Evolutionary conservation across 2,888 invertebrate species (phyloP).

Genomic region (Leptodirus hochenwartii): DNA sequence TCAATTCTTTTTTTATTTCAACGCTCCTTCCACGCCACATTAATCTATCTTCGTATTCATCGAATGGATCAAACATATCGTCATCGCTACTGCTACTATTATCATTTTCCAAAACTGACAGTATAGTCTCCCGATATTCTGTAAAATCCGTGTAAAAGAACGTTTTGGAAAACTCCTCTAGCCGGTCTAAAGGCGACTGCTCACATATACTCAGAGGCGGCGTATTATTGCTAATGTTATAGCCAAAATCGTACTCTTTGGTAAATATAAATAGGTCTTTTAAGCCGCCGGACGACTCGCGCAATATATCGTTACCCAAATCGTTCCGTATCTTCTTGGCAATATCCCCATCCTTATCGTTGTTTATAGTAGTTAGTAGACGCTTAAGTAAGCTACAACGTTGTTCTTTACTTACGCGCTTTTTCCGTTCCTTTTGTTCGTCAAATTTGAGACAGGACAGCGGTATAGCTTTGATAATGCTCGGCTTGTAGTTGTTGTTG

Average conservation of each 20-base stretch:
- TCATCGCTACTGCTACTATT: slow-evolving; percentile 16
- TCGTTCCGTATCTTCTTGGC: not conserved
- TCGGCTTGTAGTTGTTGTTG: too few relatives aligned
- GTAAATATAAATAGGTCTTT: slow-evolving; percentile 23
- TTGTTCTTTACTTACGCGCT: slow-evolving; percentile 24
- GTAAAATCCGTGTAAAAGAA: slow-evolving; percentile 24
- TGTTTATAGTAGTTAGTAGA: slow-evolving; percentile 17
- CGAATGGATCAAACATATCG: slow-evolving; percentile 15
- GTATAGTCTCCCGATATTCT: slow-evolving; percentile 22
- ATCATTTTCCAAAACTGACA: slow-evolving; percentile 21
- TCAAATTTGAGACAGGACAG: slow-evolving; percentile 7
- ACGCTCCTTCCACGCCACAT: slow-evolving; percentile 9
- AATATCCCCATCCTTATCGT: slow-evolving; percentile 10
- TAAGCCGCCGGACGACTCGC: slow-evolving; percentile 16
- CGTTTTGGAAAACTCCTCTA: slow-evolving; percentile 22
- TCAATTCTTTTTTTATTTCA: slow-evolving; percentile 2
- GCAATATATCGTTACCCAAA: not conserved
- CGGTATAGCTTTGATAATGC: slow-evolving; percentile 7
- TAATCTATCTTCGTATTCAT: slow-evolving; percentile 11
- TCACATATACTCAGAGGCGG: slow-evolving; percentile 19
- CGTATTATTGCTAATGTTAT: slow-evolving; percentile 17
- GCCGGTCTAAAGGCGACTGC: slow-evolving; percentile 20
- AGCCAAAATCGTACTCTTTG: slow-evolving; percentile 23
- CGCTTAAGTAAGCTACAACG: slow-evolving; percentile 23
- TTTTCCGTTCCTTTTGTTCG: slow-evolving; percentile 12